Base-by-base conservation (phyloP, 2,113 vertebrate species). In the Phasianus colchicus region DNA sequence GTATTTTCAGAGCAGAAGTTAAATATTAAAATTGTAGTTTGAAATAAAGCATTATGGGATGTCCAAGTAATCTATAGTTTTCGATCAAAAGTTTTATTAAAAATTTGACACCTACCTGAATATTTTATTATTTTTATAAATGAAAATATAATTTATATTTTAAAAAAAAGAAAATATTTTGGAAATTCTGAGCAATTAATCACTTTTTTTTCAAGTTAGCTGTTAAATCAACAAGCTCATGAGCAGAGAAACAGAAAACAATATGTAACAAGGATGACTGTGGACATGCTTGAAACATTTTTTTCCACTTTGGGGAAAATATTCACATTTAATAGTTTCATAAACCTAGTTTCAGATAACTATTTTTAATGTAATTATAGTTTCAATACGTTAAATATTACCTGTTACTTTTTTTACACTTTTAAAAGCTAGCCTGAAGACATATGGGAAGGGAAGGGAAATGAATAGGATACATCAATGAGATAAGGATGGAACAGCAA, bases 1-100 rank as follows among this genome's bases (percentile, higher is more conserved):
- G 93, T 93, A 94, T 95, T 97, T 97, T 96, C 89, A 89, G 91
- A 95, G 89, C n/a, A 96, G 83, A 97, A 93, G 80, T 94, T 96
- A 96, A 95, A 96, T 95, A 96, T 93, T 93, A 96, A 97, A 95
- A 83, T 57, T 90, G 36, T 87, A 74, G 65, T 67, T 96, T 95
- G 82, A 92, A 92, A 90, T 92, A 91, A 92, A 89, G 81, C 86
- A 95, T 94, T 89, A 65, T 89, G 86, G 54, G 76, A 72, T 89
- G 57, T 75, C 63, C 48, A 85, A 86, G 52, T 75, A 88, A 89
- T 93, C 80, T 63, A 75, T 87, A 92, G 87, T 83, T 92, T 91
- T 57, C 47, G 94, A 78, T 83, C 67, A 92, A 92, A 67, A 12
- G 78, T 79, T 93, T 91, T 64, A 66, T 94, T 47, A 90, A 75